Base-by-base conservation (phyloP, 2,888 invertebrate genomes). In the Ypsolopha scabrella region DNA sequence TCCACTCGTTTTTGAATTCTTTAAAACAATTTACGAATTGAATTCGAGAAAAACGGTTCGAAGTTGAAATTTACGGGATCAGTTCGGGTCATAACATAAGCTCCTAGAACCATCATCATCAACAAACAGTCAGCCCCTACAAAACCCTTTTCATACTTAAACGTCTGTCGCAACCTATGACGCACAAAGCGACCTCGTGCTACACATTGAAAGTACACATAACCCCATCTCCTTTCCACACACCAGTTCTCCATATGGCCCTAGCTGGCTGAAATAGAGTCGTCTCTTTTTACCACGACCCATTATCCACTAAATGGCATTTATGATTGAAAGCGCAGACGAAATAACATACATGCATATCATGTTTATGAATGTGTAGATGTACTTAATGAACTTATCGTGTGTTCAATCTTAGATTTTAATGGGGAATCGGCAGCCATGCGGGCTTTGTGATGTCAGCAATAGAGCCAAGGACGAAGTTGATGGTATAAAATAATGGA, bases 111-210 rank as follows among this genome's bases (percentile, higher is more conserved):
- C 2, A 4, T 24, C 4, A 24, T 24, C 24, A 24, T 24, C 24
- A 24, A 3, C 24, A 24, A 4, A 24, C 24, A 24, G 24, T n/a
- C n/a, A n/a, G 24, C 24, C 24, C 24, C 4, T 24, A 24, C 24
- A 24, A 24, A 24, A 3, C 24, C 24, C 24, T 24, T 24, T 24
- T 24, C 24, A 24, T 24, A 24, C 24, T 3, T 24, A 3, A 24
- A 24, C 4, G 24, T 24, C 24, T 24, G 24, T 24, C 24, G 24
- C 24, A 24, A 24, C 24, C 24, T 43, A 50, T 71, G 70, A 71
- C 71, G 71, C 61, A 57, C 65, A 57, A 55, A 60, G 49, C 65
- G 70, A 70, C 71, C 71, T 71, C 70, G 70, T 54, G 37, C 41
- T 51, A 45, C 41, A 41, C 43, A 51, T 58, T 58, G 59, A 60